Evolutionary conservation across 2,113 vertebrate species (phyloP).

Genomic region (Sterrhoptilus dennistouni): DNA sequence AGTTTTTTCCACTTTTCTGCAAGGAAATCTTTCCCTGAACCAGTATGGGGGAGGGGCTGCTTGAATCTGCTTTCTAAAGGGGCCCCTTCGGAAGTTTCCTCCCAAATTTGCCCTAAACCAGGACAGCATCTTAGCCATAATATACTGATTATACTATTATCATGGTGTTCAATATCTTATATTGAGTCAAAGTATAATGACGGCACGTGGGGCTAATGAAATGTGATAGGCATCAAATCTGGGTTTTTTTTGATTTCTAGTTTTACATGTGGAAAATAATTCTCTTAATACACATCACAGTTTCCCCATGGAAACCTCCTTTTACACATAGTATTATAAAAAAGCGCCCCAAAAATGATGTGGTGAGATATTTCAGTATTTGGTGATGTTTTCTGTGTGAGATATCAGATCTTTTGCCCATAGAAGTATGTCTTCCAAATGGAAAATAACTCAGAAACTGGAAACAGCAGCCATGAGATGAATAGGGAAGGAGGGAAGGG

Average conservation of each 20-base stretch:
- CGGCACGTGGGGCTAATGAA: background rate
- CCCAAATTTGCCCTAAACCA: background rate
- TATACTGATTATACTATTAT: background rate
- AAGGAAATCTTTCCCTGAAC: background rate
- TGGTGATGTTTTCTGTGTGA: background rate
- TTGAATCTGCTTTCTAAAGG: background rate
- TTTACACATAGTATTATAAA: background rate
- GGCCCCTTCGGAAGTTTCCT: background rate
- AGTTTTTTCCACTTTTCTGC: background rate
- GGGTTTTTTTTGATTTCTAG: background rate
- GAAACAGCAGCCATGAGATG: background rate
- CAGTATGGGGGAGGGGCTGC: background rate
- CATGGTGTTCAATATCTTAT: background rate
- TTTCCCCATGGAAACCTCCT: background rate
- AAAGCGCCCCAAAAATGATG: background rate
- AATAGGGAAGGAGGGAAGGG: background rate
- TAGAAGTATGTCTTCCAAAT: background rate
- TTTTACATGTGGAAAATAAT: background rate
- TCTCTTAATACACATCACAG: background rate
- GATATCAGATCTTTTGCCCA: background rate
- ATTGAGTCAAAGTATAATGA: background rate
- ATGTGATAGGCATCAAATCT: background rate
- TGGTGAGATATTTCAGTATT: background rate
- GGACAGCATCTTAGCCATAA: background rate
- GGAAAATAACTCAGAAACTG: background rate